phyloP scores from a whole-genome alignment of 2,888 invertebrate genomes.

The Parascotia fuliginaria region DNA sequence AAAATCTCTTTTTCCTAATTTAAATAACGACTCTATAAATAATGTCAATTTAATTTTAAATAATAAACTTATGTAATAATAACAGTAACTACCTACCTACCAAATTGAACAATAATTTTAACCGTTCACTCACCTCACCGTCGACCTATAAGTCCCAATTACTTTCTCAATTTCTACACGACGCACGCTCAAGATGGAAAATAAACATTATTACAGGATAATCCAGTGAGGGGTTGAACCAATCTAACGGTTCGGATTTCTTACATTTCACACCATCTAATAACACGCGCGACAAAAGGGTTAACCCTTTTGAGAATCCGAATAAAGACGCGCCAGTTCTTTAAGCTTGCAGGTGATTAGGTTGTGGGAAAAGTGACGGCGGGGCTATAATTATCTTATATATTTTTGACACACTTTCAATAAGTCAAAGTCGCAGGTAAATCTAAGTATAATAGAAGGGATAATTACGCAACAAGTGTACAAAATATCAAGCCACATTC shows the following conservation, averaged over 20 bases:
- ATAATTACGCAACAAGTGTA: no score
- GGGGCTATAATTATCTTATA: background rate
- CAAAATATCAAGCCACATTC: no score
- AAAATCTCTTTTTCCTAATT: no score
- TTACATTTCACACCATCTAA: slow-evolving; percentile 48
- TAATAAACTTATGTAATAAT: no score
- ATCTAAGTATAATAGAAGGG: no score
- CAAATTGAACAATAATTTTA: slow-evolving; percentile 1
- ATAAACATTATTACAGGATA: slow-evolving; percentile 69
- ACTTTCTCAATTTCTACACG: slow-evolving; percentile 40
- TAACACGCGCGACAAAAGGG: slow-evolving; percentile 56
- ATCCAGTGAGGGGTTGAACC: slow-evolving; percentile 56
- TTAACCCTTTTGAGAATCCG: slow-evolving; percentile 64
- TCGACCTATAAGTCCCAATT: slow-evolving; percentile 27
- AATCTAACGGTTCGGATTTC: slow-evolving; percentile 57
- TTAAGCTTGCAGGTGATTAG: slow-evolving; percentile 40
- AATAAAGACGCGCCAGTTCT: slow-evolving; percentile 63
- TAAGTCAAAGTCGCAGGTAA: no score
- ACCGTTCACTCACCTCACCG: slow-evolving; percentile 6
- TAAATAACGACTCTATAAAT: no score
- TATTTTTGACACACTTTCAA: no score
- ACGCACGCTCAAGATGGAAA: slow-evolving; percentile 54
- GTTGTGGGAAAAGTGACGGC: slow-evolving; percentile 19
- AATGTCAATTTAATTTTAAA: no score
- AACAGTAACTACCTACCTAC: no score